These are phyloP conservation scores for Solea solea DNA, from an alignment of 2,113 vertebrate genomes.

Conservation along the genomic window DNA sequence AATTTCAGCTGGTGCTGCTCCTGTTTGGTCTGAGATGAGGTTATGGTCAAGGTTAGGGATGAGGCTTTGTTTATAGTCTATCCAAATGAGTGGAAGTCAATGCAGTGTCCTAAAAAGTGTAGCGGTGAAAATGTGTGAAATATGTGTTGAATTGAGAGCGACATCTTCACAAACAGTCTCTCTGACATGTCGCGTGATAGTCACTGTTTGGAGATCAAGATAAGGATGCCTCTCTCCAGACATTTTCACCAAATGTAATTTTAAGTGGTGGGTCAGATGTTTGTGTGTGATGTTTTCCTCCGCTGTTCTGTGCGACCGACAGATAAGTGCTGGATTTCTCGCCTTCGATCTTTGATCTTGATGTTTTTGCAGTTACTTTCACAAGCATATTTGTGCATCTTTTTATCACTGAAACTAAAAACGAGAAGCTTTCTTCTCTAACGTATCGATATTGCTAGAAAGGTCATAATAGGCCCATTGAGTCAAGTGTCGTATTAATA, in stretches of 20 bases:
- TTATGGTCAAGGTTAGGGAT: not conserved
- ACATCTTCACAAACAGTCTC: slow-evolving; percentile 49
- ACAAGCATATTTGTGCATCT: not conserved
- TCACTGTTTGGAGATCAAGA: slow-evolving; percentile 34
- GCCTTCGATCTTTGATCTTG: not conserved
- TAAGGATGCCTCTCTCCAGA: slow-evolving; percentile 5
- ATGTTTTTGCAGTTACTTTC: not conserved
- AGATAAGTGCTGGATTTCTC: slow-evolving; percentile 1
- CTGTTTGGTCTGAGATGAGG: not conserved
- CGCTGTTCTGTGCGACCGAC: not conserved
- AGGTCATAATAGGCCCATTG: slow-evolving; percentile 4
- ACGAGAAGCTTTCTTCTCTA: not conserved
- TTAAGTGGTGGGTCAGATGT: slow-evolving; percentile 56
- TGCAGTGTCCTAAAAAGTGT: not conserved
- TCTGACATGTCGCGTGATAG: slow-evolving; percentile 53
- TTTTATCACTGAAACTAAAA: not conserved
- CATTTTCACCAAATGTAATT: slow-evolving; percentile 59
- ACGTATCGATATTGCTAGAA: not conserved
- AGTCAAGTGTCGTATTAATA: slow-evolving; percentile 12
- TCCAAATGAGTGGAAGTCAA: not conserved
- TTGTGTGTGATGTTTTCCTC: not conserved
- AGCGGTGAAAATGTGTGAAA: not conserved
- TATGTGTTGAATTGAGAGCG: slow-evolving; percentile 41
- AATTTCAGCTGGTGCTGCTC: not conserved
- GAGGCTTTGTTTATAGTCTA: not conserved